phyloP scores from a whole-genome alignment of 2,888 invertebrate species.

The Calliscelio sp. region DNA sequence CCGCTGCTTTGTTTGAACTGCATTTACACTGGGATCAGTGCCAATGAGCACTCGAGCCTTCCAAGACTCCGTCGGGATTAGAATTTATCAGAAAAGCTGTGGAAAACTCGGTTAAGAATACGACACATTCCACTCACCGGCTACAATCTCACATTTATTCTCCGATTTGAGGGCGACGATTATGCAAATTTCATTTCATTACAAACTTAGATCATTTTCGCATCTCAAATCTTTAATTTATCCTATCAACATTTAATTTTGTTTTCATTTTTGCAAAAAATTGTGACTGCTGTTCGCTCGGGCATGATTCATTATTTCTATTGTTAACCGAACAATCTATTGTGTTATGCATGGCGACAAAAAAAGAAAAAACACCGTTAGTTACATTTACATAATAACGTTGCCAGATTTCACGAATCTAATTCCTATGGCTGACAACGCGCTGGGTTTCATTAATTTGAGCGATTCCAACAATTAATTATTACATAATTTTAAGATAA shows the following conservation, averaged over 20 bases:
- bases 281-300: neutral
- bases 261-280: slow-evolving; percentile 18
- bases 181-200: slow-evolving; percentile 8
- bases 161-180: slow-evolving; percentile 14
- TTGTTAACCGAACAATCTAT: slow-evolving; percentile 1
- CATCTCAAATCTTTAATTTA: neutral
- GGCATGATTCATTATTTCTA: slow-evolving; percentile 31
- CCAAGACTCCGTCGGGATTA: slow-evolving; percentile 14
- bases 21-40: slow-evolving; percentile 35
- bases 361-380: slow-evolving; percentile 15
- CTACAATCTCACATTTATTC: neutral
- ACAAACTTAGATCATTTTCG: slow-evolving; percentile 7
- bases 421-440: no score
- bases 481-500: neutral
- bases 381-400: slow-evolving; percentile 16
- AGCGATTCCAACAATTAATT: slow-evolving; percentile 11
- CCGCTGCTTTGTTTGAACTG: slow-evolving; percentile 33
- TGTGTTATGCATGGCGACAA: neutral
- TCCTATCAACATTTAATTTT: slow-evolving; percentile 1
- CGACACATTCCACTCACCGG: neutral
- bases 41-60: slow-evolving; percentile 15
- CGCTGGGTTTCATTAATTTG: no score
- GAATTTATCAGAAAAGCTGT: slow-evolving; percentile 28
- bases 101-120: slow-evolving; percentile 34
- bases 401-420: no score